Conservation (phyloP, 2,888 invertebrate genomes). For the Acleris sparsana region DNA sequence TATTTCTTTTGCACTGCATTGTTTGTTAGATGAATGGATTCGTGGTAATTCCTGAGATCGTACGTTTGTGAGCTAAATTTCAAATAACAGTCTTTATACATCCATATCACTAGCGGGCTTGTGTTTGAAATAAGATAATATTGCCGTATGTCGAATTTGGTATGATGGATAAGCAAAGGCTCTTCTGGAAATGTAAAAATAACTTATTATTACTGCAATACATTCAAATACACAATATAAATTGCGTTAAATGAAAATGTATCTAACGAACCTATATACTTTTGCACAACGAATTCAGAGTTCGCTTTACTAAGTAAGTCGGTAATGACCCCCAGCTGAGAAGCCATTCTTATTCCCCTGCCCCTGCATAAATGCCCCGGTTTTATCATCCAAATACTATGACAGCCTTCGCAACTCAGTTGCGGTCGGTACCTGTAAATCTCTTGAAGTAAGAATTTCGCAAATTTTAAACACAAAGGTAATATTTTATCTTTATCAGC, state of each 20-base stretch:
- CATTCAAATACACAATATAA: not conserved
- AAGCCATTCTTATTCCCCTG: slow-evolving; percentile 91
- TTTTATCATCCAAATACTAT: slow-evolving; percentile 96
- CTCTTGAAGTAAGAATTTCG: slow-evolving; percentile 83
- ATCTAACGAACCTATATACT: slow-evolving; percentile 90
- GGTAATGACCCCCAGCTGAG: slow-evolving; percentile 88
- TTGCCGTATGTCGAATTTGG: slow-evolving; percentile 96
- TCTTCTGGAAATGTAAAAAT: slow-evolving; percentile 83
- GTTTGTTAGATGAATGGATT: slow-evolving; percentile 94
- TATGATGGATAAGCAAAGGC: slow-evolving; percentile 91
- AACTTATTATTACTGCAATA: not conserved
- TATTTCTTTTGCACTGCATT: slow-evolving; percentile 93
- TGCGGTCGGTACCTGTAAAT: slow-evolving; percentile 85
- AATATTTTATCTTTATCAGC: slow-evolving; percentile 61
- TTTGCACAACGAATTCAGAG: slow-evolving; percentile 91
- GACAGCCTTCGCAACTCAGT: slow-evolving; percentile 88
- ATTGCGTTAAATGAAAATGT: not conserved
- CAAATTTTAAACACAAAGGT: slow-evolving; percentile 65
- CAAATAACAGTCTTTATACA: slow-evolving; percentile 92
- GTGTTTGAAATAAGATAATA: slow-evolving; percentile 93
- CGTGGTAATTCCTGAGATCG: slow-evolving; percentile 89
- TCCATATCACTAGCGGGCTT: slow-evolving; percentile 91
- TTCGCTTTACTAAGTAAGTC: slow-evolving; percentile 83
- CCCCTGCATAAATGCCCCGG: slow-evolving; percentile 93
- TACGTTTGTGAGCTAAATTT: slow-evolving; percentile 94